Conservation (phyloP, 2,113 vertebrate species). For the Poicephalus meyeri region DNA sequence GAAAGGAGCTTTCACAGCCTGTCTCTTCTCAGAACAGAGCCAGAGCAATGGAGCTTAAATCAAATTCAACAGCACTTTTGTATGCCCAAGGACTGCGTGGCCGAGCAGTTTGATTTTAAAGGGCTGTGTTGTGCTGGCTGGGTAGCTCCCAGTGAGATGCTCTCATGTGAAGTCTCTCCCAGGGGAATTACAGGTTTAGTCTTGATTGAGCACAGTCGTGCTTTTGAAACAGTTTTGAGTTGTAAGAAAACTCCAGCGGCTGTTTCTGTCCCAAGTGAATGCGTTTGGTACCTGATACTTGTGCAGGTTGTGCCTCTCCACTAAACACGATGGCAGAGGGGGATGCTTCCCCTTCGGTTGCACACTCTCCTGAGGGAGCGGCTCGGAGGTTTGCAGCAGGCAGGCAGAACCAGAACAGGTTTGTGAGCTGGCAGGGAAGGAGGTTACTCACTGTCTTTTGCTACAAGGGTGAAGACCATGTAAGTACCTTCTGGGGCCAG, state of each 20-base stretch:
- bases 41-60: slow-evolving; percentile 28
- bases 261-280: background rate
- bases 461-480: background rate
- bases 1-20: slow-evolving; percentile 16
- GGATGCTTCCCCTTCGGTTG: background rate
- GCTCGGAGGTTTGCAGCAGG: background rate
- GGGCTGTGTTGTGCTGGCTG: background rate
- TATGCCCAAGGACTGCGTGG: background rate
- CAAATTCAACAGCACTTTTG: slow-evolving; percentile 17
- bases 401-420: background rate
- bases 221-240: background rate
- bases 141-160: background rate
- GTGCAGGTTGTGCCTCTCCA: background rate
- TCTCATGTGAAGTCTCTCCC: background rate
- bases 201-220: background rate
- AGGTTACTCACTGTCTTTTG: background rate
- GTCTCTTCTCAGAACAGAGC: slow-evolving; percentile 3
- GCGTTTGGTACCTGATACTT: background rate
- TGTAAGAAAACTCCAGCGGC: background rate
- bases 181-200: background rate
- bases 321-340: background rate
- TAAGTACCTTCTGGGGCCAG: background rate
- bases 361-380: background rate
- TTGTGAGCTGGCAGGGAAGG: background rate
- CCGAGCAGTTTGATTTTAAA: background rate